phyloP scores from a whole-genome alignment of 2,113 vertebrate genomes.

The Istiophorus platypterus region DNA sequence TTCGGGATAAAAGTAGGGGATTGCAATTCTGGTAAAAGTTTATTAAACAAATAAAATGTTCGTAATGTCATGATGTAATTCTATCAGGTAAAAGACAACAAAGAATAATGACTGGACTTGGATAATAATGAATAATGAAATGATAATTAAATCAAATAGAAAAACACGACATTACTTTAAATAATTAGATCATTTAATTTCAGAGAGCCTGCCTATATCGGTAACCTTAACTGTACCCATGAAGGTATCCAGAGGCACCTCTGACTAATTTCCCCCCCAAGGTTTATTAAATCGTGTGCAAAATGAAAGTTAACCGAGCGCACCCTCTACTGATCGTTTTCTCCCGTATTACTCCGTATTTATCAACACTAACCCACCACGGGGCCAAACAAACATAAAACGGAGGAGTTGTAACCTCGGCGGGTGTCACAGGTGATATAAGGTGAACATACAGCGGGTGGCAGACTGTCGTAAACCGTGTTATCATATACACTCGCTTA shows the following conservation, averaged over 20 bases:
- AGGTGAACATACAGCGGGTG: neutral
- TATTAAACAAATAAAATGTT: too few relatives aligned
- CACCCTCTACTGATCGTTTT: neutral
- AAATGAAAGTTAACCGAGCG: neutral
- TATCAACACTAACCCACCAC: neutral
- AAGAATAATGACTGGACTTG: too few relatives aligned
- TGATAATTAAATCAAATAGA: neutral
- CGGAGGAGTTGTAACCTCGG: too few relatives aligned
- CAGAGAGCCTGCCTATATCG: neutral
- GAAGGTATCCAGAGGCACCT: too few relatives aligned
- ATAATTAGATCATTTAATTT: neutral
- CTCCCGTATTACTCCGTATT: neutral
- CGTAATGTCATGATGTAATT: too few relatives aligned
- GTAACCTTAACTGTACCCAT: neutral
- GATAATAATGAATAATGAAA: too few relatives aligned
- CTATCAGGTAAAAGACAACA: too few relatives aligned
- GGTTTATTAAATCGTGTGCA: slow-evolving; percentile 11
- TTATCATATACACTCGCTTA: neutral
- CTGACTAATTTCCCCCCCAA: neutral
- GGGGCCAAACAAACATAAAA: neutral
- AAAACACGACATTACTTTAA: neutral
- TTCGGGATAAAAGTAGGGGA: neutral
- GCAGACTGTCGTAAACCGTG: neutral
- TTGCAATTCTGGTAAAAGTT: neutral
- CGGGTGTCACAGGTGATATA: neutral